Base-by-base conservation (phyloP, 2,888 invertebrate species). In the Ecdyonurus torrentis region DNA sequence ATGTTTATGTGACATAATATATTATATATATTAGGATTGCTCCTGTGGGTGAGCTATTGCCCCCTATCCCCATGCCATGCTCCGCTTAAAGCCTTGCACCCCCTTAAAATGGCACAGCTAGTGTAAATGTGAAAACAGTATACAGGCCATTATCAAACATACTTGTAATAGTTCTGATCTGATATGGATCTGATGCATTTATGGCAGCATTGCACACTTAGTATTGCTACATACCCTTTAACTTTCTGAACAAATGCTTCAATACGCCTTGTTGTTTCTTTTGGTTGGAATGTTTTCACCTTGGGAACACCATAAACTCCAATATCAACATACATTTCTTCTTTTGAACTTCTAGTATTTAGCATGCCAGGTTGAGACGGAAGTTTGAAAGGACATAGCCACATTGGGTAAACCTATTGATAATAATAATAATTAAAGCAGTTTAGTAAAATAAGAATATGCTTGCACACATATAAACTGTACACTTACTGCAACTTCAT, bases 331-430 rank as follows among this genome's bases (percentile, higher is more conserved):
- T 83, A 91, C 80, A 90, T 81, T 69, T 82, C 77, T 60, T 74
- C 74, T 66, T 74, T 74, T 0, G 77, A 71, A 3, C 70, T 71
- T 25, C 70, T 72, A 15, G 86, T 80, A 70, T 82, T 83, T 63
- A 91, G 75, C 77, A 89, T 82, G 0, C 91, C 91, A 0, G 87
- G 87, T 65, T 82, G 74, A 66, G 81, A 76, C 62, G 81, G 82
- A 65, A 91, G 74, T 69, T 79, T 82, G 74, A 89, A 89, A 0
- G 91, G 90, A 70, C 91, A 91, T 66, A 91, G 70, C 90, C 91
- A 91, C 2, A 91, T 74, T 0, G 91, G 91, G 70, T 89, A 91
- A 37, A 90, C 80, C 86, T 87, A 71, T n/a, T n/a, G n/a, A n/a
- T n/a, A n/a, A n/a, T n/a, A n/a, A n/a, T n/a, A n/a, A n/a, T n/a